Evolutionary conservation across 2,113 vertebrate species (phyloP).

Genomic region (Tachysurus vachellii): DNA sequence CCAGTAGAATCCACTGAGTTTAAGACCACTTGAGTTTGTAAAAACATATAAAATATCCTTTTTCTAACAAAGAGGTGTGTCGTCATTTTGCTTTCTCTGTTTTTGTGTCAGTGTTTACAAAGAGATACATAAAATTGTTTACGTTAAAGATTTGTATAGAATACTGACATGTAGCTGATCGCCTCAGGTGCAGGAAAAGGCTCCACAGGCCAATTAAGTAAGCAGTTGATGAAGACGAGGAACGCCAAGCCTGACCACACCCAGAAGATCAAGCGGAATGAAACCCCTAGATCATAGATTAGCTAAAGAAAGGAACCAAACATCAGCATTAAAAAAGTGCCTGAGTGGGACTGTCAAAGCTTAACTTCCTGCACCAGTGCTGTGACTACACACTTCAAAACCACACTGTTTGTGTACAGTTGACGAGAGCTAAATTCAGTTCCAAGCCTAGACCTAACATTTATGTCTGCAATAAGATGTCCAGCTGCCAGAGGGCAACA

Average conservation of each 20-base stretch:
- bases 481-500: background rate
- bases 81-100: background rate
- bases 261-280: slow-evolving; percentile 82
- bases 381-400: background rate
- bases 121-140: background rate
- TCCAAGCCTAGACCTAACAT: background rate
- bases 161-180: slow-evolving; percentile 77
- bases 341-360: background rate
- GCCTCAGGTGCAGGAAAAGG: slow-evolving; percentile 84
- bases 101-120: background rate
- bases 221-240: slow-evolving; percentile 83
- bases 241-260: slow-evolving; percentile 80
- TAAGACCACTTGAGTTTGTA: background rate
- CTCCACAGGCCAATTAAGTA: slow-evolving; percentile 83
- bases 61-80: background rate
- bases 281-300: slow-evolving; percentile 79
- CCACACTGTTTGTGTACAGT: background rate
- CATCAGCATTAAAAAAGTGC: background rate
- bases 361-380: background rate
- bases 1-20: background rate
- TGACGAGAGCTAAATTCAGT: too few relatives aligned
- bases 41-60: background rate
- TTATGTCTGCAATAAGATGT: background rate
- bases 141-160: background rate
- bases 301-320: slow-evolving; percentile 68